phyloP scores from a whole-genome alignment of 2,888 invertebrate genomes.

The Pristionchus fissidentatus region DNA sequence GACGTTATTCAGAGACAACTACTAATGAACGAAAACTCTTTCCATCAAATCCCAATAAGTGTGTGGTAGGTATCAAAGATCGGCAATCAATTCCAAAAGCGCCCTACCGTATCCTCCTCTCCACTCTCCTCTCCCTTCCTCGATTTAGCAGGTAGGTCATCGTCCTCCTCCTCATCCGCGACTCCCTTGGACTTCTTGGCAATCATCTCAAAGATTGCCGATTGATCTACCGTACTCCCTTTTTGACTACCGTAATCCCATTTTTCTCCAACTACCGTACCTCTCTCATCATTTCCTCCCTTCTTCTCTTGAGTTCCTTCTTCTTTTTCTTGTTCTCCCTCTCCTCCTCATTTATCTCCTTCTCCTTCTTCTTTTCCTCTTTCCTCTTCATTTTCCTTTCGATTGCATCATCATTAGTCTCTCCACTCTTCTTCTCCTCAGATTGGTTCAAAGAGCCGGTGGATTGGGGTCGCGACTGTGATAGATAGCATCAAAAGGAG shows the following conservation, averaged over 20 bases:
- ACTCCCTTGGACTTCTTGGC: slow-evolving; percentile 20
- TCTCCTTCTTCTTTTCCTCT: not conserved
- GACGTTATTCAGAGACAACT: no score
- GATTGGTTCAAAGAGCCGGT: not conserved
- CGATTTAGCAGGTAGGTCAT: no score
- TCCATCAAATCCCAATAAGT: not conserved
- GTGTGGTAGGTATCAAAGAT: not conserved
- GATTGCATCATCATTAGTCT: slow-evolving; percentile 41
- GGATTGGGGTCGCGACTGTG: not conserved
- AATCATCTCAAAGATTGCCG: slow-evolving; percentile 25
- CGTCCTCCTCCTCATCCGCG: not conserved
- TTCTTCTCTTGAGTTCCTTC: slow-evolving; percentile 27
- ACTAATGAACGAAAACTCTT: no score
- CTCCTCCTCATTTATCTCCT: slow-evolving; percentile 12
- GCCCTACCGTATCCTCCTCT: slow-evolving; percentile 36
- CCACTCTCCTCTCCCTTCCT: not conserved
- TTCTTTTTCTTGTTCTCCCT: slow-evolving; percentile 30
- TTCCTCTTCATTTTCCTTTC: slow-evolving; percentile 42
- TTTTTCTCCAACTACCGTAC: not conserved
- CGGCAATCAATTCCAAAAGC: not conserved
- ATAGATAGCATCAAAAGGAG: no score
- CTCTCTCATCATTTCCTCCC: slow-evolving; percentile 46
- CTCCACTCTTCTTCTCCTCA: slow-evolving; percentile 36
- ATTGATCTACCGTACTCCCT: not conserved
- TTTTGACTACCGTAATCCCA: not conserved